These are phyloP conservation scores for Donacobius atricapilla DNA, from an alignment of 2,113 vertebrate genomes.

Conservation along the genomic window DNA sequence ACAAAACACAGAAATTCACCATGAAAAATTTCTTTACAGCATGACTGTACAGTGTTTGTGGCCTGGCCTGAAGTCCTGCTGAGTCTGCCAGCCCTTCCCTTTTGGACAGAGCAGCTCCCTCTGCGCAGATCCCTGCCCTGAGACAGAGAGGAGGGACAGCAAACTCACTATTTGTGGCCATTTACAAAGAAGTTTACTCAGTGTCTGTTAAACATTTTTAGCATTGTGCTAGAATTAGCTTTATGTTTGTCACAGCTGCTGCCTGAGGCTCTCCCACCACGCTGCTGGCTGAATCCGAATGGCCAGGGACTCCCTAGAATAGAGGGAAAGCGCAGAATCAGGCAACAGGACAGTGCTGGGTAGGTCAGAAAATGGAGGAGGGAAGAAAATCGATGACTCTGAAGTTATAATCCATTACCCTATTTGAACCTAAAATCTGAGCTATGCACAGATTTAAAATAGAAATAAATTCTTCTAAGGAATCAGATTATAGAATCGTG, in stretches of 20 bases:
- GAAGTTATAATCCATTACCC: background rate
- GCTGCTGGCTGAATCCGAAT: background rate
- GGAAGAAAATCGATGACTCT: rapidly evolving
- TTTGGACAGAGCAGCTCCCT: background rate
- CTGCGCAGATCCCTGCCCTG: background rate
- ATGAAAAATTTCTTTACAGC: background rate
- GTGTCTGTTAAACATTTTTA: background rate
- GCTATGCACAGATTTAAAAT: background rate
- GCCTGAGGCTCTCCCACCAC: background rate
- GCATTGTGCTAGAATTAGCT: background rate
- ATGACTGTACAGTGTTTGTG: rapidly evolving
- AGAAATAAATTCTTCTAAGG: background rate
- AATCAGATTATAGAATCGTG: background rate
- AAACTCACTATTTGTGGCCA: background rate
- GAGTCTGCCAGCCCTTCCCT: background rate
- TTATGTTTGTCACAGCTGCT: background rate
- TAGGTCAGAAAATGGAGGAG: background rate
- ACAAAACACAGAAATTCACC: background rate
- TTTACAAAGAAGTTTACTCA: background rate
- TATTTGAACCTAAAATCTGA: background rate
- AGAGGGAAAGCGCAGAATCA: background rate
- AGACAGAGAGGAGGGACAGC: background rate
- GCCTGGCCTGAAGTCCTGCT: background rate
- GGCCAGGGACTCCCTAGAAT: rapidly evolving
- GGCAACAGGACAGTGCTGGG: background rate